Percentiles rank a stretch among this genome's conserved stretches.
Evolutionary conservation across 2,113 vertebrate species (phyloP).

Genomic region (Corydoras maculifer): DNA sequence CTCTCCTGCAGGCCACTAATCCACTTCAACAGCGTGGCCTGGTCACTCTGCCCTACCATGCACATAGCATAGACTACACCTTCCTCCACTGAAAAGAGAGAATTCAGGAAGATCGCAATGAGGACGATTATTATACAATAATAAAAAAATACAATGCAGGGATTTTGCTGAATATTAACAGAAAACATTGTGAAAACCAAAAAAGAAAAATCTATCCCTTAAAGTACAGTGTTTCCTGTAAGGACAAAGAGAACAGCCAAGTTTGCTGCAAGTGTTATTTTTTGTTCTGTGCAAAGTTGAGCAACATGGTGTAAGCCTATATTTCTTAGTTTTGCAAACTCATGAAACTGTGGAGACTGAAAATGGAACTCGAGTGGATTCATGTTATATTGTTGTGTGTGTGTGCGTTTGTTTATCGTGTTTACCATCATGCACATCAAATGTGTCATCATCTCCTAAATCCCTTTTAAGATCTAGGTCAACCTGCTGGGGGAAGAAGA

Average conservation of each 20-base stretch:
- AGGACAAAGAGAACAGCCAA: no score
- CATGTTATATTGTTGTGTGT: not conserved
- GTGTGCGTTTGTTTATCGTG: not conserved
- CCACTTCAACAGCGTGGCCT: constrained; percentile 76
- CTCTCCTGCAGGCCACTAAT: constrained; percentile 76
- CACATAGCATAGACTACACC: constrained; percentile 81
- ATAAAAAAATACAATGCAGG: no score
- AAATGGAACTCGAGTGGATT: not conserved
- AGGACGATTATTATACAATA: no score
- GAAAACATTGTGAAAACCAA: no score
- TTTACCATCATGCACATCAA: constrained; percentile 77
- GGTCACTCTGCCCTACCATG: constrained; percentile 70
- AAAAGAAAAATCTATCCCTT: no score
- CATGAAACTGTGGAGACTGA: no score
- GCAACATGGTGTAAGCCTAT: no score
- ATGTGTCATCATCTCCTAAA: constrained; percentile 69
- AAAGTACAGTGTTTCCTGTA: no score
- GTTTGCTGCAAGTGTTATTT: no score
- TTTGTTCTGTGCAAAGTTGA: no score
- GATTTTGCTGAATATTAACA: no score
- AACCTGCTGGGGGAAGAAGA: constrained; percentile 73
- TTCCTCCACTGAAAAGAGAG: constrained; percentile 71
- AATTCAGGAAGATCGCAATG: constrained; percentile 14
- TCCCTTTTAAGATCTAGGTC: constrained; percentile 70
- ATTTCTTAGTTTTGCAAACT: no score